A percentile compares a stretch with the other conserved stretches of the same genome.
These are phyloP conservation scores for Machimus rusticus DNA, from an alignment of 2,888 invertebrate genomes.

Conservation along the genomic window DNA sequence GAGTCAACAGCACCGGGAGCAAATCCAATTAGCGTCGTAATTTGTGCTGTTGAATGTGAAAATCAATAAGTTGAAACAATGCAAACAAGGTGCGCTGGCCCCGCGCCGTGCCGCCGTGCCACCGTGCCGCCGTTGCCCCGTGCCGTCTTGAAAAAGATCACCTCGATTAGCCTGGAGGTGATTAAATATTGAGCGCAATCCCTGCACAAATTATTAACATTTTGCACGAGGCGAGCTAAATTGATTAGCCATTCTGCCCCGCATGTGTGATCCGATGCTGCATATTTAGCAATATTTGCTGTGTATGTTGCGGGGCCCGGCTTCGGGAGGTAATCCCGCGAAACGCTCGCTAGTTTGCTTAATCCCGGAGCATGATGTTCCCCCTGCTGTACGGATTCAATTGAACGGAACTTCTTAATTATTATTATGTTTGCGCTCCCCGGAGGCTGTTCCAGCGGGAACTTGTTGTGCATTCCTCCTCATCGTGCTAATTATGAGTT, in stretches of 20 bases:
- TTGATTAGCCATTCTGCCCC: neutral
- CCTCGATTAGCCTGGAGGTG: neutral
- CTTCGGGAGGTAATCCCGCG: neutral
- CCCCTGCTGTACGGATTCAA: neutral
- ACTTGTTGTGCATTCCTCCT: constrained; percentile 16
- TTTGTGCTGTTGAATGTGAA: neutral
- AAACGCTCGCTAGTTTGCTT: neutral
- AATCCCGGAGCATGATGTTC: neutral
- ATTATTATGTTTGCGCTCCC: neutral
- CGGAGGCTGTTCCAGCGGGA: neutral
- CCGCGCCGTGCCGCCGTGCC: neutral
- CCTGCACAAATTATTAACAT: neutral
- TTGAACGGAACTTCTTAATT: constrained; percentile 1
- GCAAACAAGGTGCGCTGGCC: neutral
- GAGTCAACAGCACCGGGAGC: neutral
- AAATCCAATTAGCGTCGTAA: neutral
- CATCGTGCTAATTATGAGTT: constrained; percentile 20
- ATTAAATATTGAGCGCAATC: neutral
- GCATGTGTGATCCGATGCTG: neutral
- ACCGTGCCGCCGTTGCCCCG: neutral
- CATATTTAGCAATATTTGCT: neutral
- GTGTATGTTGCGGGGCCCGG: neutral
- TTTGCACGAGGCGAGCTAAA: neutral
- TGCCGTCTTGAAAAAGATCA: neutral
- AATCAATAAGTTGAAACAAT: neutral